phyloP scores from a whole-genome alignment of 1,140 invertebrate genomes.

The Coenobita brevimanus region DNA sequence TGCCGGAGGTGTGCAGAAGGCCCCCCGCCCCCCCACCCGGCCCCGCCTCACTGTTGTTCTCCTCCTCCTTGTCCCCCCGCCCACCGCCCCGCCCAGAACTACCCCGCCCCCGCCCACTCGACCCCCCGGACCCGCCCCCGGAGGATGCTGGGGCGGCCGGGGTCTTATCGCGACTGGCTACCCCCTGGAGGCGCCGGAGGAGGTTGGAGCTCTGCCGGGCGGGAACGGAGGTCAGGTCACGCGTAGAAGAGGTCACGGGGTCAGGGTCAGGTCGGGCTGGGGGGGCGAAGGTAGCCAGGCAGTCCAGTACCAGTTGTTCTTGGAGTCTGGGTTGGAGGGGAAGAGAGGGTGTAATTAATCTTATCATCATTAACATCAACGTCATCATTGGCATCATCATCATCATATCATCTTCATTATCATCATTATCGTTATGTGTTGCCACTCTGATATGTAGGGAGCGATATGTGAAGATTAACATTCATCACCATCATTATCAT shows the following conservation, averaged over 20 bases:
- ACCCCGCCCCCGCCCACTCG: constrained; percentile 11
- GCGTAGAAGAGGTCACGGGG: constrained; percentile 45
- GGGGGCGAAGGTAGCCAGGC: constrained; percentile 72
- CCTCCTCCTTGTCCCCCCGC: constrained; percentile 59
- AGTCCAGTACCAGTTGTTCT: constrained; percentile 74
- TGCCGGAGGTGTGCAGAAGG: constrained; percentile 51
- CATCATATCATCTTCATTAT: too few relatives aligned
- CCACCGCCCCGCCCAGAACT: constrained; percentile 18
- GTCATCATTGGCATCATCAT: too few relatives aligned
- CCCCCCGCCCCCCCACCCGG: constrained; percentile 35
- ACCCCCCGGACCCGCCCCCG: not conserved
- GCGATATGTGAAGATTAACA: too few relatives aligned
- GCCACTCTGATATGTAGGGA: too few relatives aligned
- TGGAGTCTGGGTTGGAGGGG: constrained; percentile 72
- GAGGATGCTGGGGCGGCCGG: not conserved
- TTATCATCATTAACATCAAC: too few relatives aligned
- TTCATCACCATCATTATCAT: too few relatives aligned
- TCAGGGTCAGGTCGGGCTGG: constrained; percentile 61
- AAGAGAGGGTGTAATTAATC: not conserved
- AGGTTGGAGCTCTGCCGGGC: constrained; percentile 58
- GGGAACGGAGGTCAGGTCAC: constrained; percentile 38
- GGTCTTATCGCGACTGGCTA: constrained; percentile 62
- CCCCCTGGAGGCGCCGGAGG: constrained; percentile 66
- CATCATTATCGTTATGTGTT: too few relatives aligned
- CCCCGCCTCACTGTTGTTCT: constrained; percentile 26